Base-by-base conservation (phyloP, 2,888 invertebrate species). In the Phorcus lineatus region DNA sequence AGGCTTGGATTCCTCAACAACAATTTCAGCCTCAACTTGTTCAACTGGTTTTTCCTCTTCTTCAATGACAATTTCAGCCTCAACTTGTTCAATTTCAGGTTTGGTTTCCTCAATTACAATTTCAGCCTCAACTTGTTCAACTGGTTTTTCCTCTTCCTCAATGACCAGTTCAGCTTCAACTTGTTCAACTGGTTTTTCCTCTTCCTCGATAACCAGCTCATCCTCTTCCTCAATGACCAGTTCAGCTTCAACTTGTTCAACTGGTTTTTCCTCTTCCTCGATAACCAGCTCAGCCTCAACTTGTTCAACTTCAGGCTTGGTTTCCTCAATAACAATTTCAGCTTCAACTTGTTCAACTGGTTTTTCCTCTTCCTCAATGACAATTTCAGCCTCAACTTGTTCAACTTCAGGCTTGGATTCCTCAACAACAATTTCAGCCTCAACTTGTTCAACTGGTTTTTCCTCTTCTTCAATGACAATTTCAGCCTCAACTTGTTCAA, bases 51-150 rank as follows among this genome's bases (percentile, higher is more conserved):
- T n/a, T n/a, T n/a, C n/a, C n/a, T n/a, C n/a, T 52, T 77, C 36
- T 53, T 57, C 75, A 28, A 53, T 57, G 31, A 74, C 74, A n/a
- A 55, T 19, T 40, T 36, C 67, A 55, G 40, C 77, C 24, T 70
- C 79, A 79, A 53, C 90, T 87, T 93, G 90, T 31, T 90, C 84
- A 75, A 19, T 28, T 74, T 11, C 4, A 22, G 19, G 19, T 52
- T 74, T 22, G 16, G 91, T 77, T 81, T 87, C 55, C n/a, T 57
- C 16, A 31, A 40, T 53, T 16, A 40, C 31, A 24, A 78, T 28
- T 67, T 81, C 78, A 22, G 78, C 78, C 28, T 57, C 22, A 36
- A 75, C 67, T 24, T 47, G 78, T 67, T 75, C 36, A 31, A 57
- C 55, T 47, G n/a, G 2, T 28, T n/a, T 62, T 0, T 16, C 17